Evolutionary conservation across 2,113 vertebrate genomes (phyloP).

Genomic region (Paradoxurus hermaphroditus): DNA sequence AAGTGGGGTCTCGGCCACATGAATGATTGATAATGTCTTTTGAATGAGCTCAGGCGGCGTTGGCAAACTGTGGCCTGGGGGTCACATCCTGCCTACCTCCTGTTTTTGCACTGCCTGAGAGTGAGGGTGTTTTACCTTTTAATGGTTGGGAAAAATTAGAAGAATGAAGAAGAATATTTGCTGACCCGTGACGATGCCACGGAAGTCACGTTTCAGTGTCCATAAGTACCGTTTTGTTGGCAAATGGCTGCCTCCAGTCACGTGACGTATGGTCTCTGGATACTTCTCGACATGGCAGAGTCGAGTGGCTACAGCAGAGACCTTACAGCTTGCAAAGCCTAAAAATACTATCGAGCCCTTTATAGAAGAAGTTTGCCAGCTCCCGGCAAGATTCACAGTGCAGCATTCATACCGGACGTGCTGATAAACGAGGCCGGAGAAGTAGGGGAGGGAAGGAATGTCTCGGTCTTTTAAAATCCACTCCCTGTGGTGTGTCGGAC

Average conservation of each 20-base stretch:
- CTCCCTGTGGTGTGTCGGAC: not conserved
- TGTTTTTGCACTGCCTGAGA: not conserved
- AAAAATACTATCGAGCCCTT: not conserved
- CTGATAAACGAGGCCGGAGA: not conserved
- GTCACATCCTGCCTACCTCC: not conserved
- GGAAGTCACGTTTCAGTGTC: not conserved
- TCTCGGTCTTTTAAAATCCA: not conserved
- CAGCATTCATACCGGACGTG: not conserved
- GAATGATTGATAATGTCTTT: not conserved
- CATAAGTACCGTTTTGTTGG: not conserved
- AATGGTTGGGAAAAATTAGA: not conserved
- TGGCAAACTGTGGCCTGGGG: not conserved
- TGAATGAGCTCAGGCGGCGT: not conserved
- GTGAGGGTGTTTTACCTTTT: not conserved
- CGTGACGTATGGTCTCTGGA: not conserved
- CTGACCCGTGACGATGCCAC: not conserved
- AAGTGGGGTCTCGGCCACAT: not conserved
- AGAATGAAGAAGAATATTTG: not conserved
- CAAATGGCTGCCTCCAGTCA: not conserved
- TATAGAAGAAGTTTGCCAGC: not conserved
- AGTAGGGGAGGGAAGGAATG: not conserved
- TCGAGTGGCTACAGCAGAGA: not conserved
- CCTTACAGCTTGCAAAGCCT: not conserved
- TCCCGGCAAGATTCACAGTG: not conserved
- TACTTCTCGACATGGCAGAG: not conserved